A percentile compares a stretch with the other conserved stretches of the same genome.
These are phyloP conservation scores for Cylindroiulus punctatus DNA, from an alignment of 2,888 invertebrate species.

Conservation along the genomic window DNA sequence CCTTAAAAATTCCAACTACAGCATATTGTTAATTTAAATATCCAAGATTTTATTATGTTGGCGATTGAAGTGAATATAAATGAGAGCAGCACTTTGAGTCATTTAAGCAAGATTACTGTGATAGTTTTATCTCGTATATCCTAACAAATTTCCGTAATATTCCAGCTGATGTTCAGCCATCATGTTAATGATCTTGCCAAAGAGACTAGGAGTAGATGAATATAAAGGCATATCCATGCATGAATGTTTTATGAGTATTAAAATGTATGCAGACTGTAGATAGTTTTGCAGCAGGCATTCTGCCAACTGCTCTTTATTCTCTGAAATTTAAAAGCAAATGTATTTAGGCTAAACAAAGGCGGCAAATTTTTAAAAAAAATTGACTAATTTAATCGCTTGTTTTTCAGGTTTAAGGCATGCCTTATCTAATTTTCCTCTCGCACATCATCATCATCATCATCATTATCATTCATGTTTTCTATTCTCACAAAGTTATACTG, in stretches of 20 bases:
- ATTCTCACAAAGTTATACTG: background rate
- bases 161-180: background rate
- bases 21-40: background rate
- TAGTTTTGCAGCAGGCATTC: background rate
- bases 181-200: conserved; percentile 3
- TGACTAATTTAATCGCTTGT: background rate
- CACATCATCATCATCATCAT: background rate
- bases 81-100: background rate
- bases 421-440: background rate
- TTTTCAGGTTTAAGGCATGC: conserved; percentile 4
- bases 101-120: conserved; percentile 17
- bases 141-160: background rate
- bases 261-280: background rate
- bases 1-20: background rate
- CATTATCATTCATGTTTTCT: background rate
- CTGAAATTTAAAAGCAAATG: background rate
- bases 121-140: conserved; percentile 20
- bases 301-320: background rate
- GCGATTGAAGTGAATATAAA: background rate
- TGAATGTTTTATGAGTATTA: background rate
- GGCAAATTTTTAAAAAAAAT: too few relatives aligned
- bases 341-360: too few relatives aligned
- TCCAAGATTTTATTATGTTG: background rate
- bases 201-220: background rate
- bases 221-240: background rate